phyloP scores from a whole-genome alignment of 92 coral and sea anemone species.

The Nematostella vectensis region DNA sequence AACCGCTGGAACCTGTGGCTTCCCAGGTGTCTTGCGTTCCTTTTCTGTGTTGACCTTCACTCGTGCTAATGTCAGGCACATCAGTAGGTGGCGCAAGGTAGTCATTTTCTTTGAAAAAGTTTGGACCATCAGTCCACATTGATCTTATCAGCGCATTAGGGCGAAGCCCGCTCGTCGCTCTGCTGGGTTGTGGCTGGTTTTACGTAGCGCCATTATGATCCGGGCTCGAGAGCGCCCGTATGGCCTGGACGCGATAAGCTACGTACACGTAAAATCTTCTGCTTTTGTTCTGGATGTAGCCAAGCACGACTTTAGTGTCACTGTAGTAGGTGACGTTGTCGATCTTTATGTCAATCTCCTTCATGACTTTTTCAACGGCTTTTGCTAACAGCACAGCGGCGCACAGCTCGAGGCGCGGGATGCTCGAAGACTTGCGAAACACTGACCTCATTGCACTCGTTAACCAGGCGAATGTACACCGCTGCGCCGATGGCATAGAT shows the following conservation, averaged over 20 bases:
- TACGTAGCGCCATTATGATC: not conserved
- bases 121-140: no score
- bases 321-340: conserved; percentile 9
- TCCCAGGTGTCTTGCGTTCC: not conserved
- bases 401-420: conserved; percentile 27
- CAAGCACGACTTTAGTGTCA: conserved; percentile 23
- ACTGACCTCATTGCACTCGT: conserved; percentile 4
- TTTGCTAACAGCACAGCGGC: conserved; percentile 21
- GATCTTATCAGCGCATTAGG: not conserved
- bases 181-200: not conserved
- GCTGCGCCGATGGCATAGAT: conserved; percentile 22
- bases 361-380: conserved; percentile 9
- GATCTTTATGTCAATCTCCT: conserved; percentile 15
- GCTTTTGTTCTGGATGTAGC: conserved; percentile 20
- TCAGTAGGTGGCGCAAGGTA: no score
- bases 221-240: conserved; percentile 9
- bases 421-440: conserved; percentile 12
- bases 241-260: conserved; percentile 26
- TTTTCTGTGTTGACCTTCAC: no score
- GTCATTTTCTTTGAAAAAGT: no score
- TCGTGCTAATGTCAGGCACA: no score
- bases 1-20: conserved; percentile 8
- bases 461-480: conserved; percentile 11
- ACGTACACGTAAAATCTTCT: conserved; percentile 31
- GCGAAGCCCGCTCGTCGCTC: not conserved